Base-by-base conservation (phyloP, 2,797 vertebrate genomes). In the Momotus momota region DNA sequence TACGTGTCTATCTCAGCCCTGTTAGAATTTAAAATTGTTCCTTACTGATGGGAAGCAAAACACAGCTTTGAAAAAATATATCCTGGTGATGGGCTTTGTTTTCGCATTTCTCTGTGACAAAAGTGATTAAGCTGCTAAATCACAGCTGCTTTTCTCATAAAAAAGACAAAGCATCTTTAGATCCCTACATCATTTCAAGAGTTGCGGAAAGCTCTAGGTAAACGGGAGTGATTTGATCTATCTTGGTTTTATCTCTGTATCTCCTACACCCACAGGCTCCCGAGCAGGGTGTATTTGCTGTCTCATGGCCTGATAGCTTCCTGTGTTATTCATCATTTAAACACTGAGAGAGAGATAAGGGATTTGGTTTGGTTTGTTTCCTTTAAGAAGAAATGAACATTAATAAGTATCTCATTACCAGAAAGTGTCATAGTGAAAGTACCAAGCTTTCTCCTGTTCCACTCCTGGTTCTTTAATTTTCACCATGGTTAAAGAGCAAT, bases 241-340 rank as follows among this genome's bases (percentile, higher is more conserved):
- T 92, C 96, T 94, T 93, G 93, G 86, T 82, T 94, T 97, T 95
- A 94, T 94, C 92, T 0, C 58, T 92, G 78, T 72, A 91, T 89
- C 94, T 97, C 78, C 75, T 92, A 86, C 96, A 96, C 95, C 91
- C 93, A 90, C 96, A 91, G 65, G 95, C 90, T 94, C 64, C 95
- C 3, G 5, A 73, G 95, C 92, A 91, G 79, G 83, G 85, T 96
- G 91, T 93, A 96, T 97, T 97, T 97, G 96, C 96, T 97, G 95
- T 95, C 95, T 96, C 93, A 96, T 97, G 93, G 93, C 94, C 96
- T 91, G 64, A 96, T 93, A 95, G 85, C 95, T 95, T 97, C 95
- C 94, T 94, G 93, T 95, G 86, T 96, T 96, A 96, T 95, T 97
- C 96, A 96, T 94, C 96, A 91, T 91, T 95, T 94, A 95, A 95